These are phyloP conservation scores for Ladona fulva DNA, from an alignment of 1,140 invertebrate genomes.

Conservation along the genomic window DNA sequence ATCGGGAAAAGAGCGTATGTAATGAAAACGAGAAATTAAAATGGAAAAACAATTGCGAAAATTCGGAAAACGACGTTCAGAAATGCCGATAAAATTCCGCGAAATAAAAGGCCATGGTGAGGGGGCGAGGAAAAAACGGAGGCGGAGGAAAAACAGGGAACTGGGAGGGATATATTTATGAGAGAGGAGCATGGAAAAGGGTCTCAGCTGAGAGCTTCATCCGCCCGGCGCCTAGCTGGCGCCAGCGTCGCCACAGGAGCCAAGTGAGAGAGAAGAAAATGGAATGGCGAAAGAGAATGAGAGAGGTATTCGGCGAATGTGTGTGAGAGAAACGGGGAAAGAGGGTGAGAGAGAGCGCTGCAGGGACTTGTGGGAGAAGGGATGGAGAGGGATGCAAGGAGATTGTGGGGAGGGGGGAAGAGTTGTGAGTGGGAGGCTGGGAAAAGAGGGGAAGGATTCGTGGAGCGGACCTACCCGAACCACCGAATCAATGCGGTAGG, in stretches of 20 bases:
- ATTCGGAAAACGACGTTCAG: too few species aligned
- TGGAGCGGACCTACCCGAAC: neutral
- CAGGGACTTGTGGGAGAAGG: neutral
- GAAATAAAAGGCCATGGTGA: too few species aligned
- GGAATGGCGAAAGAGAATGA: neutral
- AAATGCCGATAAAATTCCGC: too few species aligned
- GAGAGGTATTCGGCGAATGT: neutral
- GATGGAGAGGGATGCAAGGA: neutral
- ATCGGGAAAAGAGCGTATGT: too few species aligned
- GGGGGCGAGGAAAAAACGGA: too few species aligned
- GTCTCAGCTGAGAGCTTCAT: neutral
- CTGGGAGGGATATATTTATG: neutral
- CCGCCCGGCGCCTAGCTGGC: neutral
- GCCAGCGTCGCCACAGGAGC: neutral
- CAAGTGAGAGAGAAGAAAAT: neutral
- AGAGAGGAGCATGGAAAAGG: neutral
- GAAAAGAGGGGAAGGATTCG: neutral
- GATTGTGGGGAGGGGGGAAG: neutral
- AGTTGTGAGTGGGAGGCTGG: neutral
- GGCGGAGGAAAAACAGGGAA: neutral
- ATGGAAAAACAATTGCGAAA: too few species aligned
- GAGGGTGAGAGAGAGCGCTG: neutral
- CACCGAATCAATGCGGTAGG: slow-evolving; percentile 7
- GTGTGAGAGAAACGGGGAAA: neutral
- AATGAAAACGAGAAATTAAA: too few species aligned